Percentiles rank a stretch among this genome's conserved stretches.
phyloP scores from a whole-genome alignment of 1,140 invertebrate species.

The Drosophila seguyi region DNA sequence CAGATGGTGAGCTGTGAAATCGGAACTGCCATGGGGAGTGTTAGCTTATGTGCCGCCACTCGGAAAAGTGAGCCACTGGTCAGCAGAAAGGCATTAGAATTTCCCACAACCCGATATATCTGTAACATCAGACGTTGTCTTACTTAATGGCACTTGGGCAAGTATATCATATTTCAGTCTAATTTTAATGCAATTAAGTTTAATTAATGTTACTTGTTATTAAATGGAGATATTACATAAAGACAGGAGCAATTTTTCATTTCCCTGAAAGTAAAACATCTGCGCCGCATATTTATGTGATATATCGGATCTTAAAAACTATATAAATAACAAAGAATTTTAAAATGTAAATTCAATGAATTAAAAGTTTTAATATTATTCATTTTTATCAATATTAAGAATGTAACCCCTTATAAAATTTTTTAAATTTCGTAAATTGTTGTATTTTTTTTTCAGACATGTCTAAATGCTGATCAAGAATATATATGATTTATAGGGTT shows the following conservation, averaged over 20 bases:
- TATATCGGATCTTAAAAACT: too few relatives aligned
- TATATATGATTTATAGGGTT: too few relatives aligned
- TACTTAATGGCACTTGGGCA: constrained; percentile 18
- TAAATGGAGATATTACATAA: not conserved
- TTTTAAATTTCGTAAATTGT: too few relatives aligned
- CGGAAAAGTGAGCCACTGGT: constrained; percentile 22
- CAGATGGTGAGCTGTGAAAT: constrained; percentile 52
- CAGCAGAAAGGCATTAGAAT: constrained; percentile 18
- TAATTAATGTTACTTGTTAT: constrained; percentile 15
- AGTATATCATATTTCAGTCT: constrained; percentile 12
- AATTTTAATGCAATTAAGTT: constrained; percentile 33
- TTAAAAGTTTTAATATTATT: too few relatives aligned
- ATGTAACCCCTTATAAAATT: too few relatives aligned
- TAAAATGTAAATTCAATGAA: too few relatives aligned
- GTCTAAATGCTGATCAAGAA: too few relatives aligned
- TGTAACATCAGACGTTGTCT: not conserved
- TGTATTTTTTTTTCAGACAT: too few relatives aligned
- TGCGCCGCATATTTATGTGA: not conserved
- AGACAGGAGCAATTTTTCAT: too few relatives aligned
- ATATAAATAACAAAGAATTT: too few relatives aligned
- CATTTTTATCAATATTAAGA: too few relatives aligned
- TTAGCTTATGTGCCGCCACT: not conserved
- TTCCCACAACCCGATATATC: not conserved
- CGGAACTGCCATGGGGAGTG: constrained; percentile 27
- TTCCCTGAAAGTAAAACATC: not conserved